Percentiles rank a stretch among this genome's conserved stretches.
Conservation (phyloP, 2,113 vertebrate species). For the Oxyura jamaicensis region DNA sequence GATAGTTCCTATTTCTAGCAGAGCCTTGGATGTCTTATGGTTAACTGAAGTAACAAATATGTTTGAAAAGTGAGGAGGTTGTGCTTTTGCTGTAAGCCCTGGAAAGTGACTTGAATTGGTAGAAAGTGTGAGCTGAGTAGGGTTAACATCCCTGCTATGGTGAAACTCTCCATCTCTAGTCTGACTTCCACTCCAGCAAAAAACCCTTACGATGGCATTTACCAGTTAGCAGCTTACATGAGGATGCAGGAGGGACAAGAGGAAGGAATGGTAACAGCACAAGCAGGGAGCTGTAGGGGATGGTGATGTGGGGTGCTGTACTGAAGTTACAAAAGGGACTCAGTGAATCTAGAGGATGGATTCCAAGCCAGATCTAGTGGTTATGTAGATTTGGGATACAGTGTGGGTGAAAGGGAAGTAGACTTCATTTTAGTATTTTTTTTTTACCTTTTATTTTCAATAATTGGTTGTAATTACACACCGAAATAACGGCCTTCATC, state of each 20-base stretch:
- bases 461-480: background rate
- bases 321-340: background rate
- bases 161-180: background rate
- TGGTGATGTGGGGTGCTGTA: background rate
- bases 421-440: background rate
- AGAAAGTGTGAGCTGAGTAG: background rate
- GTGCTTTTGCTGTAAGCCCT: background rate
- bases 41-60: background rate
- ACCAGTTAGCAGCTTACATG: background rate
- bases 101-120: background rate
- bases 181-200: background rate
- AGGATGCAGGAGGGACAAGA: background rate
- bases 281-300: background rate
- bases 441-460: background rate
- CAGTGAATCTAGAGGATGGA: background rate
- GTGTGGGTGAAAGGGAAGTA: background rate
- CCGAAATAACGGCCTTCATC: background rate
- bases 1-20: background rate
- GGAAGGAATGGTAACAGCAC: background rate
- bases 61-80: background rate
- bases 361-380: background rate
- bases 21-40: background rate
- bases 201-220: background rate
- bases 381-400: background rate
- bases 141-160: background rate